Base-by-base conservation (phyloP, 1,140 invertebrate species). In the Anastrepha ludens region DNA sequence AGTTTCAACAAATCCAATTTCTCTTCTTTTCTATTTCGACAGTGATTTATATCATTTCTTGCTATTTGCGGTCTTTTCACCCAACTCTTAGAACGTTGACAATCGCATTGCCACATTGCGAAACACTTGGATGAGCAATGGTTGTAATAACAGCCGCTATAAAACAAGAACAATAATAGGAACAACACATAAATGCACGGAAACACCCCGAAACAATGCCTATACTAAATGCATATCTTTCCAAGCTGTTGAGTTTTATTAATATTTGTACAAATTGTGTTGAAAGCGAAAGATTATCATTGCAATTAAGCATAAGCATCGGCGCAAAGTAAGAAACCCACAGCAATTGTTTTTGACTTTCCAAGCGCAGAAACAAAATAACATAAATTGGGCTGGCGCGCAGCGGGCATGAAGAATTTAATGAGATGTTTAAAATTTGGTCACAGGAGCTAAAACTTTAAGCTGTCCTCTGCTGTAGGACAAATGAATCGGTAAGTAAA, bases 211-310 rank as follows among this genome's bases (percentile, higher is more conserved):
- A 81, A 81, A 81, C 74, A 81, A 81, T 58, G 47, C 74, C 67
- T 47, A 81, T 20, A 50, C 17, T 81, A 20, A 50, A 81, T 41
- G 47, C n/a, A 81, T 55, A 81, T 58, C 44, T 81, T 81, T 81
- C 47, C 74, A 58, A 55, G 74, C 47, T 81, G 74, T 81, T 81
- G 74, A 81, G 15, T 81, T 81, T 81, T 81, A 81, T 81, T 81
- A 81, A 81, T 81, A 81, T 81, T 81, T 81, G 47, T 81, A 81
- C 47, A 81, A 81, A 81, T 81, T 81, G 74, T 81, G 74, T 55
- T 50, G 74, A 81, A 81, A 29, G 20, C 44, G 47, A 81, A 58
- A 20, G 47, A 81, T 81, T 81, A 81, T 81, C 74, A 81, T 55
- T 55, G 74, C 74, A 81, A 81, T 81, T 55, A 55, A 81, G 17